Percentiles rank a stretch among this genome's conserved stretches.
These are phyloP conservation scores for Platygyra sinensis DNA, from an alignment of 64 coral and sea anemone species.

Conservation along the genomic window DNA sequence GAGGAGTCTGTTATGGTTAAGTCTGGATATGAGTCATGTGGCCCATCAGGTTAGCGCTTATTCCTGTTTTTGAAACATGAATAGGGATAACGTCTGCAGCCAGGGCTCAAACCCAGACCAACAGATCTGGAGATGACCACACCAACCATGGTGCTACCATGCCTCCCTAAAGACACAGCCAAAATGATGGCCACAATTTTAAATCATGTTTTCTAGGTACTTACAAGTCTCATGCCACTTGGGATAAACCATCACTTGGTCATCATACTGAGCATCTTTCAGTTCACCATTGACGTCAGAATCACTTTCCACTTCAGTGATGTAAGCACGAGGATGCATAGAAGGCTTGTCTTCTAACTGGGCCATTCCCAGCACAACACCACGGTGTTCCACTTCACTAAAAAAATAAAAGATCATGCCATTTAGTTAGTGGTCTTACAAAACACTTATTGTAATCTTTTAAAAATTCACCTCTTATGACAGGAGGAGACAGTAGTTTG, in stretches of 20 bases:
- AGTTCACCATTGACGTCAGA: conserved; percentile 58
- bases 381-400: conserved; percentile 87
- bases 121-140: too few relatives aligned
- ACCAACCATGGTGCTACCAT: background rate
- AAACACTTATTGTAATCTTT: too few relatives aligned
- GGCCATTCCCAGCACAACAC: conserved; percentile 89
- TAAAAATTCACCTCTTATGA: too few relatives aligned
- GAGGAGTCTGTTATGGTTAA: background rate
- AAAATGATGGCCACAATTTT: background rate
- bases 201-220: background rate
- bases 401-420: background rate
- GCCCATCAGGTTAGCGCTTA: too few relatives aligned
- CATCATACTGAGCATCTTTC: conserved; percentile 82
- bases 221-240: conserved; percentile 87
- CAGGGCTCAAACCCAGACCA: too few relatives aligned
- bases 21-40: background rate
- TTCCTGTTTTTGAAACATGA: too few relatives aligned
- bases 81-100: too few relatives aligned
- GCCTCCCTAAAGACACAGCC: too few relatives aligned
- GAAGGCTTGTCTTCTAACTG: conserved; percentile 83
- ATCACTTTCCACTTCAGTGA: conserved; percentile 52
- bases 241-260: conserved; percentile 86
- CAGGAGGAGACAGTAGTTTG: too few relatives aligned
- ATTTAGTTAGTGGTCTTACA: too few relatives aligned
- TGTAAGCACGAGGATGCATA: conserved; percentile 6